Evolutionary conservation across 2,888 invertebrate genomes (phyloP).

Genomic region (Eurytoma adleriae): DNA sequence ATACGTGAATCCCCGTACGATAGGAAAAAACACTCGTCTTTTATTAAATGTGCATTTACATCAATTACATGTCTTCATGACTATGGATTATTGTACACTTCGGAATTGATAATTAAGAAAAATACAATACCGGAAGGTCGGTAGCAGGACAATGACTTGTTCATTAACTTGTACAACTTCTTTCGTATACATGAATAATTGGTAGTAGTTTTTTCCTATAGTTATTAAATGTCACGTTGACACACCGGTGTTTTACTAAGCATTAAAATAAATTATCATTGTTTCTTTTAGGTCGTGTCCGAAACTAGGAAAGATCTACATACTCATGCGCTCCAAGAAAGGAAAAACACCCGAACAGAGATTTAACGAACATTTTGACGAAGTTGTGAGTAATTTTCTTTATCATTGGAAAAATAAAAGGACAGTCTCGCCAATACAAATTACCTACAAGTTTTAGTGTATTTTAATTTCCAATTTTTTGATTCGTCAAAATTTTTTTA

Average conservation of each 20-base stretch:
- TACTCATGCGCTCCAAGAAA: constrained; percentile 73
- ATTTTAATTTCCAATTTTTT: no score
- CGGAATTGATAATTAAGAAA: not conserved
- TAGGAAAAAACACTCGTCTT: not conserved
- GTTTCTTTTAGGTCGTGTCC: constrained; percentile 68
- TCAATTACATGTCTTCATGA: not conserved
- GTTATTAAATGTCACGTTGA: not conserved
- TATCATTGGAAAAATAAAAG: not conserved
- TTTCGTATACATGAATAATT: not conserved
- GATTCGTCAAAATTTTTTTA: not conserved
- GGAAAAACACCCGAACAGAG: constrained; percentile 70
- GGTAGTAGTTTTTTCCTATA: not conserved
- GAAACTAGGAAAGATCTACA: constrained; percentile 68
- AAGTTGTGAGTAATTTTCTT: constrained; percentile 65
- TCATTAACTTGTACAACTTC: not conserved
- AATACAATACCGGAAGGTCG: not conserved
- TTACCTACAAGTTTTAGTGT: no score
- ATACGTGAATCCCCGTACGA: no score
- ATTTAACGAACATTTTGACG: constrained; percentile 70
- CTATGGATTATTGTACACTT: not conserved
- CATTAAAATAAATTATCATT: not conserved
- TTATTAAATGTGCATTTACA: not conserved
- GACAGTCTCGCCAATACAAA: no score
- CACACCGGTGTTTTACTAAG: not conserved
- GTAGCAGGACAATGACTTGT: not conserved